These are phyloP conservation scores for Sardina pilchardus DNA, from an alignment of 2,113 vertebrate species.

Conservation along the genomic window DNA sequence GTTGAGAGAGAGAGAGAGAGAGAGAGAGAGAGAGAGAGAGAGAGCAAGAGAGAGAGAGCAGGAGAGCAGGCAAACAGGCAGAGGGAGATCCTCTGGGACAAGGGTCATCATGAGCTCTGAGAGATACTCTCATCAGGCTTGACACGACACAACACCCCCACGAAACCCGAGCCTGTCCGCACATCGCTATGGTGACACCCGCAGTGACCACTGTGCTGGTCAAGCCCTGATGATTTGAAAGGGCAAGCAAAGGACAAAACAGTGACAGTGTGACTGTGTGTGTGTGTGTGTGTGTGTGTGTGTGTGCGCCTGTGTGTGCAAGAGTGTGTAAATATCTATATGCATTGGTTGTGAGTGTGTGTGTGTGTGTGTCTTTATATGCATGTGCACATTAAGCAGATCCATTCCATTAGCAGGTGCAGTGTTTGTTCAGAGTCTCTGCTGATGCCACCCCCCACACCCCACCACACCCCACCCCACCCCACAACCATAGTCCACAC, in stretches of 20 bases:
- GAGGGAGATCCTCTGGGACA: background rate
- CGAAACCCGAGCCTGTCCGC: background rate
- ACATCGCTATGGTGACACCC: background rate
- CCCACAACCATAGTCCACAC: constrained; percentile 28
- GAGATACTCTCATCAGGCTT: background rate
- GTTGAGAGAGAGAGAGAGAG: too few species aligned
- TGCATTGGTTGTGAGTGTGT: background rate
- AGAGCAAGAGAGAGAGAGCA: too few species aligned
- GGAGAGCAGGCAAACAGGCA: background rate
- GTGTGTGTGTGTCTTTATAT: background rate
- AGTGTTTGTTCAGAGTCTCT: background rate
- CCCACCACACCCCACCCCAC: too few species aligned
- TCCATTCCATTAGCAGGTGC: too few species aligned
- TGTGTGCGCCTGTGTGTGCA: background rate
- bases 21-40: too few species aligned
- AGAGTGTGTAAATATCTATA: too few species aligned
- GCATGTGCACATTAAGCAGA: background rate
- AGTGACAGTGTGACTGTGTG: background rate
- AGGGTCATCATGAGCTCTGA: background rate
- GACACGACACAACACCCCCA: background rate
- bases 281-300: background rate
- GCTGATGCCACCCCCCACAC: background rate
- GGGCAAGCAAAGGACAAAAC: background rate
- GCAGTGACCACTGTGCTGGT: background rate
- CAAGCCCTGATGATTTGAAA: background rate